A percentile compares a stretch with the other conserved stretches of the same genome.
These are phyloP conservation scores for Anas acuta DNA, from an alignment of 2,797 vertebrate genomes.

Conservation along the genomic window DNA sequence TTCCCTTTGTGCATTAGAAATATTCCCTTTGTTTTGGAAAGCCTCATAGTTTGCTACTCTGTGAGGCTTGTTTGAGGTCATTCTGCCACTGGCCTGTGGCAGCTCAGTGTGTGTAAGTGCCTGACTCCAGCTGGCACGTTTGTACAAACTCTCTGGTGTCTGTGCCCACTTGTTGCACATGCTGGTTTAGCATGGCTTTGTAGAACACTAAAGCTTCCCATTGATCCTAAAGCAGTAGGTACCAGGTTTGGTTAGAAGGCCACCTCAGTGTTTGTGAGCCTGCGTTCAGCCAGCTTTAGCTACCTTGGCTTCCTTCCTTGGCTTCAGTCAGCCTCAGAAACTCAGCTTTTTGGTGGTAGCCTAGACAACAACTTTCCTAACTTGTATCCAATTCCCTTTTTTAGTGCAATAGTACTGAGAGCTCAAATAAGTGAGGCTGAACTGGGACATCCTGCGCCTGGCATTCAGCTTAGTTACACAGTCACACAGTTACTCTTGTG, in stretches of 20 bases:
- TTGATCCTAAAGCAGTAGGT: neutral
- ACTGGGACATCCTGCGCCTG: neutral
- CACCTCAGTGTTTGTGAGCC: neutral
- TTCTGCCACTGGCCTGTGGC: neutral
- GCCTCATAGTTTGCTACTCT: neutral
- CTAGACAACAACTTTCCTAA: neutral
- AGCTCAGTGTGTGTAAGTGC: neutral
- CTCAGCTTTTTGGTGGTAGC: neutral
- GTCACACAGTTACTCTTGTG: neutral
- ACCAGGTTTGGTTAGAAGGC: neutral
- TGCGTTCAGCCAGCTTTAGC: neutral
- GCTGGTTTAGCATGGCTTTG: neutral
- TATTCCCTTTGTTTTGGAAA: neutral
- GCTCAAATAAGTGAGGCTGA: neutral
- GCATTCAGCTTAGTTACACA: neutral
- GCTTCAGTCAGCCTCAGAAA: neutral
- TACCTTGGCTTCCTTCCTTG: neutral
- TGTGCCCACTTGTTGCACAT: neutral
- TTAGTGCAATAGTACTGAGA: neutral
- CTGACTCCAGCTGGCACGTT: fast-evolving
- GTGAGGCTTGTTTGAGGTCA: neutral
- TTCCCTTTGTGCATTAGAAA: neutral
- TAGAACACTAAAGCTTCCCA: neutral
- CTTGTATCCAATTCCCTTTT: neutral
- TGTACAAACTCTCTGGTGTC: neutral